Conservation (phyloP, 2,797 vertebrate species). For the Simalia tracyae region DNA sequence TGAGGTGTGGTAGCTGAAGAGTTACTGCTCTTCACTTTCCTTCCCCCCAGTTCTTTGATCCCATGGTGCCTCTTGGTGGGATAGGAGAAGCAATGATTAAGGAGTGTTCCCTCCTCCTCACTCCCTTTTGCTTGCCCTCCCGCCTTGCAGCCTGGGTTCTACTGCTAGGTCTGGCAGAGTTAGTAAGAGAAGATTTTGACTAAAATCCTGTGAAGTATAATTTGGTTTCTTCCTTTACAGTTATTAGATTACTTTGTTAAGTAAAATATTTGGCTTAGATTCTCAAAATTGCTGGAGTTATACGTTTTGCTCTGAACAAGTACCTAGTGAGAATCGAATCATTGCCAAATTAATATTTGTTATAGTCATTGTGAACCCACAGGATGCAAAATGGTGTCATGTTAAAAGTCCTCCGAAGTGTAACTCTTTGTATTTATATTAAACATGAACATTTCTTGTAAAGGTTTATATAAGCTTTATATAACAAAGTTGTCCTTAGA, state of each 20-base stretch:
- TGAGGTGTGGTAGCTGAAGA: background rate
- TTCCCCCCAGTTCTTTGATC: background rate
- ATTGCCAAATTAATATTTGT: background rate
- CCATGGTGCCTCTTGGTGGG: background rate
- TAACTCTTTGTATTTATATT: background rate
- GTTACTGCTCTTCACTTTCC: background rate
- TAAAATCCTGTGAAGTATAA: background rate
- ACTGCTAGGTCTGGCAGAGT: background rate
- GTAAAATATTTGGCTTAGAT: constrained; percentile 1
- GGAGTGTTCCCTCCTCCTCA: too few relatives aligned
- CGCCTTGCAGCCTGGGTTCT: background rate
- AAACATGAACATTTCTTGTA: background rate
- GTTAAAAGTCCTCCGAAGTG: background rate
- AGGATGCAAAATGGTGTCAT: background rate
- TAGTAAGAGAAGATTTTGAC: background rate
- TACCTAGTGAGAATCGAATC: background rate
- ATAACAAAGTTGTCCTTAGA: background rate
- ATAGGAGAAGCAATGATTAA: background rate
- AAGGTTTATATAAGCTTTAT: background rate
- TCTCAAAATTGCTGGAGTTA: background rate
- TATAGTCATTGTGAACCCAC: background rate
- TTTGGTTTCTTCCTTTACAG: background rate
- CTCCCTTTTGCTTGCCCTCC: background rate
- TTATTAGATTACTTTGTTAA: background rate
- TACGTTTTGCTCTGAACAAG: background rate